Base-by-base conservation (phyloP, 2,888 invertebrate genomes). In the Pheosia tremula region DNA sequence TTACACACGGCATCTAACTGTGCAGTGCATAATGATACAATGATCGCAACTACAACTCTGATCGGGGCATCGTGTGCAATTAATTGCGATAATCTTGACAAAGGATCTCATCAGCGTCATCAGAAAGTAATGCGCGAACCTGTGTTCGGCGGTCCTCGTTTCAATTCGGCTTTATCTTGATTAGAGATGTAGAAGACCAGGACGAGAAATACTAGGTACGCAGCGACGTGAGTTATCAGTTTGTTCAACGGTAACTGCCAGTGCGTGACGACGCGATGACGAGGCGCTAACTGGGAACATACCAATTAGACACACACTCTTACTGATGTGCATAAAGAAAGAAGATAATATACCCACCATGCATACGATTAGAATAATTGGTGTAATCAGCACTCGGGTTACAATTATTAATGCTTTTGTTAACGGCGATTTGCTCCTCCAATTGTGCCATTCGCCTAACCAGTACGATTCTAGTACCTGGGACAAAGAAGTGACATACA, bases 201-300 rank as follows among this genome's bases (percentile, higher is more conserved):
- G 3, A 94, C 78, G 57, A 96, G 93, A 86, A 97, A 97, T 65
- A 96, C 87, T 60, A 96, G 80, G 82, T 96, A 96, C 11, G 95
- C 95, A 13, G 96, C 94, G 6, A 95, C 91, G 77, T 95, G 95
- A 59, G 95, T 96, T 74, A 97, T 94, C 89, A 96, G 96, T 87
- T 96, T 96, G 84, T 96, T 96, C 68, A 96, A 91, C 41, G 97
- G 97, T 74, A 96, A 93, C 71, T 91, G 89, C 93, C 94, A 95
- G 78, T 94, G 93, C 64, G 87, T 91, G 24, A 95, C 91, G 59
- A 89, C 79, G 10, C 82, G 71, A 70, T 94, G 93, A 58, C 83
- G 79, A 47, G 88, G 87, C 63, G 85, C 79, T 67, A 88, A 66
- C 89, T 88, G 81, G 56, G 67, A 78, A 78, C 63, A 75, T 65